Percentiles rank a stretch among this genome's conserved stretches.
phyloP scores from a whole-genome alignment of 2,113 vertebrate species.

The Pipra filicauda region DNA sequence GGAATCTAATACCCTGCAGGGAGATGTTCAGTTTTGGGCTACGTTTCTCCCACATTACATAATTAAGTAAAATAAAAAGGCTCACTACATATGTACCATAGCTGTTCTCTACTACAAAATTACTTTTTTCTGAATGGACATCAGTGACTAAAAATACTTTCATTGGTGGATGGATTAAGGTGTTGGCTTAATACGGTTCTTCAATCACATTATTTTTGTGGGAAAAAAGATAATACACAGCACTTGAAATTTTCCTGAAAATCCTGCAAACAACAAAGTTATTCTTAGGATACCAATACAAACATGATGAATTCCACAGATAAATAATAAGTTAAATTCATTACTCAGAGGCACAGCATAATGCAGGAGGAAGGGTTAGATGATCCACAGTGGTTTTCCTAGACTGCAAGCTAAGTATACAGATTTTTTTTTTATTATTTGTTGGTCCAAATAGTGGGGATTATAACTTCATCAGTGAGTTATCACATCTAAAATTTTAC shows the following conservation, averaged over 20 bases:
- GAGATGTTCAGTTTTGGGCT: neutral
- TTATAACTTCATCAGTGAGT: neutral
- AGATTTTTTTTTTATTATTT: neutral
- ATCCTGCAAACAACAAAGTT: neutral
- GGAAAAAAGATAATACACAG: neutral
- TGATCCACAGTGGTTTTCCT: neutral
- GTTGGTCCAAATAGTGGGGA: neutral
- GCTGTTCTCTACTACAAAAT: neutral
- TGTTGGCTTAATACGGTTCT: neutral
- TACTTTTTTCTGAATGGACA: neutral
- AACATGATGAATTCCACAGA: neutral
- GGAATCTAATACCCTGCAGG: conserved; percentile 20
- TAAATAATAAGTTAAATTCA: neutral
- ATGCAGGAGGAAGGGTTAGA: neutral
- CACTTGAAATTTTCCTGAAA: neutral
- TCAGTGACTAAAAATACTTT: neutral
- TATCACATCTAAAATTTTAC: neutral
- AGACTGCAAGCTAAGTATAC: neutral
- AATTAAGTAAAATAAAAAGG: neutral
- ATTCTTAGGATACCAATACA: neutral
- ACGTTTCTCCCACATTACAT: neutral
- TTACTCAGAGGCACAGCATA: neutral
- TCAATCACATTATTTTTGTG: neutral
- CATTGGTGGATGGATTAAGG: neutral
- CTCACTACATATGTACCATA: neutral